A percentile compares a stretch with the other conserved stretches of the same genome.
phyloP scores from a whole-genome alignment of 2,888 invertebrate genomes.

The Helicoverpa assulta region DNA sequence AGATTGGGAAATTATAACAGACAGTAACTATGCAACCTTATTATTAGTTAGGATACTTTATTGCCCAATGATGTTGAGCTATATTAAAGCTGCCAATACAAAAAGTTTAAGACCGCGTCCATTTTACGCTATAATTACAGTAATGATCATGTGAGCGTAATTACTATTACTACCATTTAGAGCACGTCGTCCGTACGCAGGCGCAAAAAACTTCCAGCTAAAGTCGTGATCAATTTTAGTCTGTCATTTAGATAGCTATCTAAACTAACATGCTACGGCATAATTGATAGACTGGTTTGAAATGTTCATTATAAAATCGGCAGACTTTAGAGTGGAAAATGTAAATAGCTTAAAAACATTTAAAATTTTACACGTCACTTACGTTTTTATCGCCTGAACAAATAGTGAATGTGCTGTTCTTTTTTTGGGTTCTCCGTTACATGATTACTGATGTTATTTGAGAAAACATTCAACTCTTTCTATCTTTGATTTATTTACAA shows the following conservation, averaged over 20 bases:
- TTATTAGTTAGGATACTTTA: slow-evolving; percentile 19
- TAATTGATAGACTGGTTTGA: slow-evolving; percentile 39
- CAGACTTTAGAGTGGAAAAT: slow-evolving; percentile 37
- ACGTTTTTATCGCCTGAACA: slow-evolving; percentile 14
- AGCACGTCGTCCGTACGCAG: slow-evolving; percentile 22
- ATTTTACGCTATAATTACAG: slow-evolving; percentile 37
- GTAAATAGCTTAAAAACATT: background rate
- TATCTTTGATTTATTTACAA: slow-evolving; percentile 10
- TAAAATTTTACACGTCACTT: background rate
- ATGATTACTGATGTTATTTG: background rate
- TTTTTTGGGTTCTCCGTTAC: background rate
- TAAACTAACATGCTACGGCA: slow-evolving; percentile 31
- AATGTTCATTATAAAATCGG: slow-evolving; percentile 35
- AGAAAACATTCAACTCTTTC: slow-evolving; percentile 9
- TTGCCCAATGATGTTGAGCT: slow-evolving; percentile 23
- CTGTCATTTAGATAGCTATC: slow-evolving; percentile 62
- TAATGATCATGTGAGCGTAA: slow-evolving; percentile 28
- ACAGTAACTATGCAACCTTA: background rate
- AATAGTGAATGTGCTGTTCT: slow-evolving; percentile 3
- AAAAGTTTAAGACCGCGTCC: slow-evolving; percentile 23
- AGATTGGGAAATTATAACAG: background rate
- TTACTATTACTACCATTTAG: slow-evolving; percentile 28
- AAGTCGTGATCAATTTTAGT: slow-evolving; percentile 59
- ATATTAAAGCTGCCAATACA: slow-evolving; percentile 27
- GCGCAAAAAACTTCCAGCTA: slow-evolving; percentile 46